Evolutionary conservation across 2,797 vertebrate species (phyloP).

Genomic region (Pitangus sulphuratus): DNA sequence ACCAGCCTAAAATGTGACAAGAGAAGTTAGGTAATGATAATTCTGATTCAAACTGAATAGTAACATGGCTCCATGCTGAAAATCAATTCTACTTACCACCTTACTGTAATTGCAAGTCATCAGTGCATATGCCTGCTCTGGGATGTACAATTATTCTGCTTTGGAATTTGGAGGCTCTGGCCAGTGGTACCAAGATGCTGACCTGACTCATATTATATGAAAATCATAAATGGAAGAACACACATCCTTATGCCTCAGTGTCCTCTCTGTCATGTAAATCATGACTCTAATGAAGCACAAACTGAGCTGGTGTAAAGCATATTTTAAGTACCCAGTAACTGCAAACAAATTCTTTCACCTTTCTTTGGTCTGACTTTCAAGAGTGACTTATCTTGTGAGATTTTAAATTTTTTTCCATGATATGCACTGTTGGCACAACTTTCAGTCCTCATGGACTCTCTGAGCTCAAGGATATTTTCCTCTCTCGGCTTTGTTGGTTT

Average conservation of each 20-base stretch:
- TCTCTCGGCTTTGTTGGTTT: not conserved
- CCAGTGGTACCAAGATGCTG: not conserved
- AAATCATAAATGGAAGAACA: not conserved
- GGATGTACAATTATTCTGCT: not conserved
- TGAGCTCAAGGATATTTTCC: not conserved
- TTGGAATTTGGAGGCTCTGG: not conserved
- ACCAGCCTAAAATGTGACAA: not conserved
- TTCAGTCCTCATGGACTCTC: not conserved
- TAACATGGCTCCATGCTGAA: not conserved
- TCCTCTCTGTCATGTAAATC: not conserved
- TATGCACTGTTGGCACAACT: not conserved
- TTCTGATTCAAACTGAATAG: not conserved
- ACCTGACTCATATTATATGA: rapidly evolving
- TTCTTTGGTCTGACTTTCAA: not conserved
- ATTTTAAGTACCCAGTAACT: not conserved
- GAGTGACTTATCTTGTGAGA: not conserved
- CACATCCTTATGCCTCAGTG: rapidly evolving
- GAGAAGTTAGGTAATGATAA: not conserved
- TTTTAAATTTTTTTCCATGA: not conserved
- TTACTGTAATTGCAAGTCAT: not conserved
- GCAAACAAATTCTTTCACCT: not conserved
- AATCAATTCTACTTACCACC: not conserved
- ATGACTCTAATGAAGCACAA: not conserved
- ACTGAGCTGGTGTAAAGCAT: not conserved
- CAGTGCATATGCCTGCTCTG: not conserved